Evolutionary conservation across 2,888 invertebrate genomes (phyloP).

Genomic region (Drosophila maculinotata): DNA sequence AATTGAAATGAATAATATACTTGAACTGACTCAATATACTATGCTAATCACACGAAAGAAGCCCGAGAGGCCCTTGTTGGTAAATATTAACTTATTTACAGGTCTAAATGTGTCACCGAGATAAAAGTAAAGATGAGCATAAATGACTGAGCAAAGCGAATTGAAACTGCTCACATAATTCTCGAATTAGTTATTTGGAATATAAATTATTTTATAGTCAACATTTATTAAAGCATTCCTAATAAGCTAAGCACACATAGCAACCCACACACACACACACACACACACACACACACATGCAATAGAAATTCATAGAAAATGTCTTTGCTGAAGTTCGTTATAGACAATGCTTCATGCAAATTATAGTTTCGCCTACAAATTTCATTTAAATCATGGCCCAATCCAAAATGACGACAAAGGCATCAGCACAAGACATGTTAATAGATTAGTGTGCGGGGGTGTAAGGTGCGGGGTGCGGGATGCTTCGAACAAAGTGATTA

Average conservation of each 20-base stretch:
- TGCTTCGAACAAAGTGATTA: constrained; percentile 55
- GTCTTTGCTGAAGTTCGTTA: constrained; percentile 33
- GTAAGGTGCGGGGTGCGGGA: background rate
- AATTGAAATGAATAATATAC: constrained; percentile 37
- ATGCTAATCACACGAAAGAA: constrained; percentile 35
- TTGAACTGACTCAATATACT: constrained; percentile 14
- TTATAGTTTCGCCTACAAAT: constrained; percentile 50
- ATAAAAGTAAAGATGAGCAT: constrained; percentile 28
- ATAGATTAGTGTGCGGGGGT: constrained; percentile 32
- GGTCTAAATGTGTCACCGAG: constrained; percentile 8
- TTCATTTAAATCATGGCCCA: constrained; percentile 41
- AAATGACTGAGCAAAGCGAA: constrained; percentile 46
- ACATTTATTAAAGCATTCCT: constrained; percentile 69
- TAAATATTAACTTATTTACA: constrained; percentile 31
- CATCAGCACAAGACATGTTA: constrained; percentile 40
- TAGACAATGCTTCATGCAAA: constrained; percentile 38
- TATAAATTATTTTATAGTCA: constrained; percentile 58
- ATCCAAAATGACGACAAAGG: constrained; percentile 43
- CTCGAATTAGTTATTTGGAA: constrained; percentile 52
- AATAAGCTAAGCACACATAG: constrained; percentile 43
- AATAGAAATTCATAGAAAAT: constrained; percentile 15
- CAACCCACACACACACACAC: constrained; percentile 7
- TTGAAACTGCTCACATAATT: constrained; percentile 30
- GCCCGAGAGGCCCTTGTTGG: constrained; percentile 3
- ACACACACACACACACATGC: constrained; percentile 5